A percentile compares a stretch with the other conserved stretches of the same genome.
These are phyloP conservation scores for Oreocharis arfaki DNA, from an alignment of 2,113 vertebrate species.

Conservation along the genomic window DNA sequence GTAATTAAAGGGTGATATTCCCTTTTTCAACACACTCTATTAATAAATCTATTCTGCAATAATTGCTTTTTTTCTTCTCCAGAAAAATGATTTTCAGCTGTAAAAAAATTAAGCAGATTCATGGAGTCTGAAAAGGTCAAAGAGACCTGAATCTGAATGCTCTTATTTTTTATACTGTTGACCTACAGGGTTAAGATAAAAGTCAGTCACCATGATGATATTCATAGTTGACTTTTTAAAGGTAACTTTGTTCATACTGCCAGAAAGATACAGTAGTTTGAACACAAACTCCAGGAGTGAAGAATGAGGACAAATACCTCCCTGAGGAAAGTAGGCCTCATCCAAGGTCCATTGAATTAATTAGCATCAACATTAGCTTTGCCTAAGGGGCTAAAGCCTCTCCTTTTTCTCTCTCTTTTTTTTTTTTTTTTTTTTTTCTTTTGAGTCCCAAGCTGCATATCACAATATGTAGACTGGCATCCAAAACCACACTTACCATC, in stretches of 20 bases:
- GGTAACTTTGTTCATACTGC: slow-evolving; percentile 54
- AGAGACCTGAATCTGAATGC: slow-evolving; percentile 22
- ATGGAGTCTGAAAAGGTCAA: slow-evolving; percentile 46
- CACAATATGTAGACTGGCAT: background rate
- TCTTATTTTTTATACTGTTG: slow-evolving; percentile 55
- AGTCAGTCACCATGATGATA: slow-evolving; percentile 47
- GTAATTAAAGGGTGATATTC: slow-evolving; percentile 12
- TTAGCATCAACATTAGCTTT: slow-evolving; percentile 10
- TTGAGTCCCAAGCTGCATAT: background rate
- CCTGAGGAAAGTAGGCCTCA: slow-evolving; percentile 17
- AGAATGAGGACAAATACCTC: slow-evolving; percentile 49
- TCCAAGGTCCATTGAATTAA: slow-evolving; percentile 48
- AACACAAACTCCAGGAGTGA: slow-evolving; percentile 12
- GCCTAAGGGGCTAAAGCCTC: background rate
- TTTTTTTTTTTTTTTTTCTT: background rate
- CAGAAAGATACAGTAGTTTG: slow-evolving; percentile 19
- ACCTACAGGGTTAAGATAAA: slow-evolving; percentile 59
- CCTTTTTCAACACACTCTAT: background rate
- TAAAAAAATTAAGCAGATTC: slow-evolving; percentile 47
- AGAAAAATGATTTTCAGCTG: slow-evolving; percentile 15
- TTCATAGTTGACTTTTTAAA: slow-evolving; percentile 63
- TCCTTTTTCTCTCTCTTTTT: background rate
- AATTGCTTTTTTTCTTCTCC: background rate
- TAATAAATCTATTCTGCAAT: background rate
- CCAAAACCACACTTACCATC: background rate